Base-by-base conservation (phyloP, 2,888 invertebrate genomes). In the Mesorhabditis sp. region DNA sequence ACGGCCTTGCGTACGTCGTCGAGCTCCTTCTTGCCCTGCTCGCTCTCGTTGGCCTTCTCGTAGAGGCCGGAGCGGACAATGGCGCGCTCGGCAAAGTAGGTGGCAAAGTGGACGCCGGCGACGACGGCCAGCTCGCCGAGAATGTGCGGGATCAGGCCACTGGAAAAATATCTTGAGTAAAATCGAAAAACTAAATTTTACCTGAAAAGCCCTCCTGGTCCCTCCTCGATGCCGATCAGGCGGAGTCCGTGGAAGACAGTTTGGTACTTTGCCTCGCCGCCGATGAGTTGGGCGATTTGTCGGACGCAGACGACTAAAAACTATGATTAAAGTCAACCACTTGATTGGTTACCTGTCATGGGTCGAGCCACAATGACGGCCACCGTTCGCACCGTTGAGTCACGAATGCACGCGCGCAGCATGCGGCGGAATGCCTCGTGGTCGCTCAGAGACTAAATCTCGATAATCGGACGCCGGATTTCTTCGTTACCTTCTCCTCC, bases 221-320 rank as follows among this genome's bases (percentile, higher is more conserved):
- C 96, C 84, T 94, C 93, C 83, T 92, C 92, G 82, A 88, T 89
- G 86, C 93, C 95, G 75, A 96, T 92, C 83, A 93, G 91, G 67
- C 88, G 87, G 75, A 95, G 88, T 0, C 94, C 92, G 5, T 67
- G 68, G 28, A 80, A 65, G 28, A 73, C 73, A n/a, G 69, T 90
- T 90, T 84, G 87, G 86, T 94, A 95, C 83, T 91, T 90, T 69
- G 90, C 90, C 88, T 96, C 95, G 82, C 92, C 90, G 5, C 95
- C 95, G 75, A 96, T 91, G 88, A 95, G 94, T 84, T 95, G 93
- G 13, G 94, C 94, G 92, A 96, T 94, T 90, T 92, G 92, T 81
- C 95, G 90, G 69, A 95, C 88, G 70, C 93, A 92, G 76, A 95
- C 91, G 63, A 96, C 95, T 86, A 81, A 61, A 76, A 72, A 43